Evolutionary conservation across 2,113 vertebrate species (phyloP).

Genomic region (Tachycineta bicolor): DNA sequence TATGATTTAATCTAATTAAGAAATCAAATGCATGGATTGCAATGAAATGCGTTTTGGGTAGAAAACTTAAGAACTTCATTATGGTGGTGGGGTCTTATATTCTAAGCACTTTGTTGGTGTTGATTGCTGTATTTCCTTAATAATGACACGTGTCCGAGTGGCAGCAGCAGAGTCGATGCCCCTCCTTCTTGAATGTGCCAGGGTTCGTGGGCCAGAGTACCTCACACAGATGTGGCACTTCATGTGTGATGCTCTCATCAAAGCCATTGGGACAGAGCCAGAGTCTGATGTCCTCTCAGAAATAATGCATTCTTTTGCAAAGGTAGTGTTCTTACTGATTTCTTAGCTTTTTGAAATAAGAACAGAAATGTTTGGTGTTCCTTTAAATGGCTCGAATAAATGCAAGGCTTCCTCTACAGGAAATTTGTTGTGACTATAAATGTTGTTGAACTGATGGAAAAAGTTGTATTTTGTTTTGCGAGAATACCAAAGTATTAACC

Average conservation of each 20-base stretch:
- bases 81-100: not conserved
- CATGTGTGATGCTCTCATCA: constrained; percentile 98
- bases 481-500: not conserved
- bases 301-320: constrained; percentile 98
- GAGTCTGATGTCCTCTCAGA: constrained; percentile 97
- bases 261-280: constrained; percentile 95
- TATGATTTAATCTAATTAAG: not conserved
- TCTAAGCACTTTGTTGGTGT: not conserved
- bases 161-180: constrained; percentile 98
- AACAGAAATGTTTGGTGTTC: fast-evolving
- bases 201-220: constrained; percentile 93
- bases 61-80: not conserved
- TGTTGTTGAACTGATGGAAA: not conserved
- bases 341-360: not conserved
- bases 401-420: not conserved
- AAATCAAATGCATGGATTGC: not conserved
- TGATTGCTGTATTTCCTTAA: constrained; percentile 75
- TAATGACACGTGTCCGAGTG: constrained; percentile 86
- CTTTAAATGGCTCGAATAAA: not conserved
- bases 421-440: not conserved
- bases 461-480: not conserved
- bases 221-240: constrained; percentile 99
- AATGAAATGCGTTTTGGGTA: not conserved
- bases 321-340: constrained; percentile 75
- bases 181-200: constrained; percentile 91